Evolutionary conservation across 2,888 invertebrate species (phyloP).

Genomic region (Ganaspis brasiliensis): DNA sequence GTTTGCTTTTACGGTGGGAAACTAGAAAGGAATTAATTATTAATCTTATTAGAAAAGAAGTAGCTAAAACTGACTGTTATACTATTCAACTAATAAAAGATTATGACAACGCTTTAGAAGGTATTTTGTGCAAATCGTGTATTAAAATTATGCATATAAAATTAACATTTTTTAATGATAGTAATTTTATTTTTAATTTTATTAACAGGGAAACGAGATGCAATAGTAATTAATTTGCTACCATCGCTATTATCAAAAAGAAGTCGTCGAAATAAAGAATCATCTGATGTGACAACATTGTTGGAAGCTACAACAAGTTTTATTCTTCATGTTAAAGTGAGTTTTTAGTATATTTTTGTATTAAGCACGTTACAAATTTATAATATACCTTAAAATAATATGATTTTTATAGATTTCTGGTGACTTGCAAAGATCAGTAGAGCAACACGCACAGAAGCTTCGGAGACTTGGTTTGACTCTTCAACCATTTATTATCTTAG

Average conservation of each 20-base stretch:
- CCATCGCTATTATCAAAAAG: neutral
- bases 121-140: neutral
- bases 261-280: neutral
- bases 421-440: neutral
- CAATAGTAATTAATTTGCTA: neutral
- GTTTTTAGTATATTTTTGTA: neutral
- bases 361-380: neutral
- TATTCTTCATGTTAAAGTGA: neutral
- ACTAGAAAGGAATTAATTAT: constrained; percentile 2
- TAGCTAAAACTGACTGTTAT: neutral
- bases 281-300: neutral
- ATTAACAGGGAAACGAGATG: neutral
- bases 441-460: neutral
- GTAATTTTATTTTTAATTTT: neutral
- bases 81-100: neutral
- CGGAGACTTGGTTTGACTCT: neutral
- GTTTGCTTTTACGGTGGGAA: constrained; percentile 44
- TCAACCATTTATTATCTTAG: constrained; percentile 9
- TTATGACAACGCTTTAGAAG: neutral
- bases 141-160: neutral
- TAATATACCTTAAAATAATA: neutral
- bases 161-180: neutral
- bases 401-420: constrained; percentile 16
- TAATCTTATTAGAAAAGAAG: neutral
- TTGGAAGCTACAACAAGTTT: neutral